Conservation (phyloP, 2,797 vertebrate species). For the Prionace glauca region DNA sequence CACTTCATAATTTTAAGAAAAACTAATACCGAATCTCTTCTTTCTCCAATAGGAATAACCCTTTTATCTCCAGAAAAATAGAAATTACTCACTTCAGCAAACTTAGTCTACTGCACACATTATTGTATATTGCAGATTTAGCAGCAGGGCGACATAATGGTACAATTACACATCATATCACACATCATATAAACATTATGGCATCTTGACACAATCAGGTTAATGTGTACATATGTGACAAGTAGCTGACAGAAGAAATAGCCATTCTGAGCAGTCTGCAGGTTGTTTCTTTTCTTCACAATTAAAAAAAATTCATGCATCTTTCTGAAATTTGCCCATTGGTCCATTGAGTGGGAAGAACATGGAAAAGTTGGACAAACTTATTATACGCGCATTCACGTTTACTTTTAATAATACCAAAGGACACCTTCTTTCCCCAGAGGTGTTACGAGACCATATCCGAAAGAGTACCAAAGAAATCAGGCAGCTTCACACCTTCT, state of each 20-base stretch:
- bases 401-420: no score
- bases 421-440: no score
- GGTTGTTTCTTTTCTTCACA: no score
- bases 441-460: no score
- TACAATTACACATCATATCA: background rate
- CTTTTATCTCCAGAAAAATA: background rate
- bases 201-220: background rate
- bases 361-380: no score
- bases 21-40: background rate
- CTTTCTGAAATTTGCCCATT: no score
- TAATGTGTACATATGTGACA: background rate
- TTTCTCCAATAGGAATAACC: background rate
- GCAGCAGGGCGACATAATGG: background rate
- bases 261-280: background rate
- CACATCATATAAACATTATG: background rate
- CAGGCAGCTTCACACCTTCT: no score
- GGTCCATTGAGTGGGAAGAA: no score
- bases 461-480: no score
- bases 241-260: background rate
- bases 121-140: background rate
- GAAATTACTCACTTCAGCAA: background rate
- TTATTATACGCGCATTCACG: no score
- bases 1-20: background rate
- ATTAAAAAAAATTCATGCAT: background rate
- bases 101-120: background rate